A percentile compares a stretch with the other conserved stretches of the same genome.
Conservation (phyloP, 2,113 vertebrate species). For the Puffinus mauretanicus region DNA sequence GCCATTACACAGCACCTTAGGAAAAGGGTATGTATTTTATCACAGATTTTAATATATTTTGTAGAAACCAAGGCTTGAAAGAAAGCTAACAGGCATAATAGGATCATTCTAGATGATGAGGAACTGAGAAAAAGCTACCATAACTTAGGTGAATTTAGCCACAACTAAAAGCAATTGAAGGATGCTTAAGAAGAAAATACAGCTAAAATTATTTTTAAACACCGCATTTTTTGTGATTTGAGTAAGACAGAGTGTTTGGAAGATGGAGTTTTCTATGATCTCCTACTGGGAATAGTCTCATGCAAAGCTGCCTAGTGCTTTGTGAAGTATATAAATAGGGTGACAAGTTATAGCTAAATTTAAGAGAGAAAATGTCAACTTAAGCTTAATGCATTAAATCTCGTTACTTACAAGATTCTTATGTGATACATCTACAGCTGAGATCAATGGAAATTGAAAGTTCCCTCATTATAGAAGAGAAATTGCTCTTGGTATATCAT, state of each 20-base stretch:
- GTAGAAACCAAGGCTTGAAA: not conserved
- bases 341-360: slow-evolving; percentile 45
- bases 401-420: slow-evolving; percentile 14
- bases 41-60: not conserved
- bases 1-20: not conserved
- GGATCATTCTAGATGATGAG: not conserved
- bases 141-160: not conserved
- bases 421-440: slow-evolving; percentile 12
- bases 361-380: slow-evolving; percentile 30
- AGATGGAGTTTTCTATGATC: not conserved
- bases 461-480: slow-evolving; percentile 14
- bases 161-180: not conserved
- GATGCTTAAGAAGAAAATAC: not conserved
- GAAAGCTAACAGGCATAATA: not conserved
- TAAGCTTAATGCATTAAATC: slow-evolving; percentile 41
- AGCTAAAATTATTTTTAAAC: not conserved
- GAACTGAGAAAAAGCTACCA: not conserved
- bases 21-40: not conserved
- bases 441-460: slow-evolving; percentile 45
- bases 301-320: not conserved
- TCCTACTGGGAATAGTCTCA: not conserved
- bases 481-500: slow-evolving; percentile 1
- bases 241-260: not conserved
- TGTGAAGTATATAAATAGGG: slow-evolving; percentile 24
- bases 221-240: not conserved